These are phyloP conservation scores for Idaea aversata DNA, from an alignment of 2,888 invertebrate species.

Conservation along the genomic window DNA sequence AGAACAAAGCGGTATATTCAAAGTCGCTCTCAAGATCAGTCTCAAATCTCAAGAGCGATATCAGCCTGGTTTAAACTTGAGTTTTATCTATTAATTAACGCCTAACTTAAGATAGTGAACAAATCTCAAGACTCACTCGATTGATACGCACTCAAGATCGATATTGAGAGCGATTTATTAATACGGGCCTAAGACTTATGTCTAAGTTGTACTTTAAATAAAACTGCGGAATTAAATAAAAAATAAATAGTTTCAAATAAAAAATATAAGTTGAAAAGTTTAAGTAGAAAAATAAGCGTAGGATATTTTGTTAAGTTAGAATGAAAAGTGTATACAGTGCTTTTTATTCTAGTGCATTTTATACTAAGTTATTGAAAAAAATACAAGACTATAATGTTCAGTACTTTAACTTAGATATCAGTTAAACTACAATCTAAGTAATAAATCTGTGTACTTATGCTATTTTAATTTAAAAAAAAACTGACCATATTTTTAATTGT, in stretches of 20 bases:
- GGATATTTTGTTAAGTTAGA: slow-evolving; percentile 11
- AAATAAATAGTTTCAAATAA: slow-evolving; percentile 25
- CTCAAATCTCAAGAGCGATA: too few species aligned
- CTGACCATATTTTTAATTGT: background rate
- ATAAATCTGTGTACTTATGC: background rate
- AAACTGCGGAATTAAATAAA: slow-evolving; percentile 27
- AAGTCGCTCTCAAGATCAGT: too few species aligned
- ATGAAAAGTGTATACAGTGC: background rate
- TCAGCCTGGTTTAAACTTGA: too few species aligned
- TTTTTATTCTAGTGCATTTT: background rate
- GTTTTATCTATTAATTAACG: too few species aligned
- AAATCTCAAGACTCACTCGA: too few species aligned
- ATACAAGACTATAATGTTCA: background rate
- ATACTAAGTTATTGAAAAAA: background rate
- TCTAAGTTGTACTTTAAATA: slow-evolving; percentile 29
- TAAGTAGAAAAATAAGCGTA: slow-evolving; percentile 21
- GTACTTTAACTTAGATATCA: background rate
- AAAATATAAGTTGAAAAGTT: slow-evolving; percentile 14
- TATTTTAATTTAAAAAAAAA: background rate
- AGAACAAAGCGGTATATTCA: too few species aligned
- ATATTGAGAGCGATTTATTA: too few species aligned
- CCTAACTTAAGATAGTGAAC: too few species aligned
- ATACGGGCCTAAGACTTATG: too few species aligned
- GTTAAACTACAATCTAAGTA: background rate
- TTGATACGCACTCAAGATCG: too few species aligned